Base-by-base conservation (phyloP, 2,888 invertebrate genomes). In the Thera obeliscata region DNA sequence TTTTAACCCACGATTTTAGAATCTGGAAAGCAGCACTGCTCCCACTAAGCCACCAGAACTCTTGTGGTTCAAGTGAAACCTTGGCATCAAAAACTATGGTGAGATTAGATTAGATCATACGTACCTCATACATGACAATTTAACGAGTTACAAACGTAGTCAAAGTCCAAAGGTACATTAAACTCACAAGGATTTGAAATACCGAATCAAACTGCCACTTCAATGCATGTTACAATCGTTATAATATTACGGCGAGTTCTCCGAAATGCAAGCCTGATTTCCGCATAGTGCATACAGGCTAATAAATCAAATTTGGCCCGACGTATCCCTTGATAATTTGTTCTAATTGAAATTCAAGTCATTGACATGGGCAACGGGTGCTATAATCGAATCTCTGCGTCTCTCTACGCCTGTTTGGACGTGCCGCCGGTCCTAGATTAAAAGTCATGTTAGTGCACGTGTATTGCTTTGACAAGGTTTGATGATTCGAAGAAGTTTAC, bases 321-420 rank as follows among this genome's bases (percentile, higher is more conserved):
- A 79, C 85, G 84, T 85, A 88, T 93, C 93, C 93, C 93, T 94
- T 94, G 93, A 90, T 93, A 93, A 93, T 93, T 91, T 91, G 92
- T 92, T 91, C 92, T 95, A 95, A 95, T 95, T 95, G 95, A 95
- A 95, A 95, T 95, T 95, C 95, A 94, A 95, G 94, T 95, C 95
- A 94, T 94, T 94, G 94, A 94, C 94, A 92, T 94, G 93, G 90
- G 87, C 91, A 92, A 87, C 90, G 87, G 88, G 79, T 61, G 61
- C 52, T 87, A 88, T 94, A 94, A 94, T 94, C 92, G 89, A 94
- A 92, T 94, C 80, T 78, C 68, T 61, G 58, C 48, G 60, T 52
- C 62, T 66, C 64, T 54, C 43, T 12, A 46, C 58, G 63, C 62
- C 64, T 64, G 54, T 69, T 61, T 58, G 55, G 54, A 50, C 43